Conservation (phyloP, 2,113 vertebrate species). For the Hippotragus niger region DNA sequence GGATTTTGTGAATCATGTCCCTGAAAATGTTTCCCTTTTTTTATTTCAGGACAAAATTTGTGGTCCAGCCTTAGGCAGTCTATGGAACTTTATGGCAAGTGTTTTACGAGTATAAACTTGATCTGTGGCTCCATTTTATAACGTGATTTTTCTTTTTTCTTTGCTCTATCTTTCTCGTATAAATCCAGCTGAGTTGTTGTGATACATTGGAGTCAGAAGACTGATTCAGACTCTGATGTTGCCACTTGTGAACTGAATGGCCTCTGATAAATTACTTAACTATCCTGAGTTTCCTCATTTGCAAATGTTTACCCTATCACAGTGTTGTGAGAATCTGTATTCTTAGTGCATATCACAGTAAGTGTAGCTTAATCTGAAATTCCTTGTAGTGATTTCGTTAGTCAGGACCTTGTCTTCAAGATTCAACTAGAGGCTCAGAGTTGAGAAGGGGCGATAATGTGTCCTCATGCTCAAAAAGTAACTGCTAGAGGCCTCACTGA, state of each 20-base stretch:
- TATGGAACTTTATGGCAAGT: background rate
- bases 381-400: background rate
- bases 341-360: background rate
- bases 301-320: background rate
- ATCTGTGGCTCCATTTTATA: background rate
- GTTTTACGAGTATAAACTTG: background rate
- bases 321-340: background rate
- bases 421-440: background rate
- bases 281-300: background rate
- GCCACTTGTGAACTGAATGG: background rate
- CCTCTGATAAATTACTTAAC: background rate
- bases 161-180: background rate
- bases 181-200: background rate
- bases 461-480: background rate
- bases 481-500: background rate
- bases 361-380: background rate
- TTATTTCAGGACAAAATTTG: background rate
- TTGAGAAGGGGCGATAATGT: background rate
- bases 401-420: background rate
- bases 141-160: background rate
- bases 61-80: no score
- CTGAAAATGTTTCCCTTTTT: background rate
- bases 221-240: background rate
- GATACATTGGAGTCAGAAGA: background rate
- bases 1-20: background rate